Evolutionary conservation across 2,888 invertebrate species (phyloP).

Genomic region (Pachymerium ferrugineum): DNA sequence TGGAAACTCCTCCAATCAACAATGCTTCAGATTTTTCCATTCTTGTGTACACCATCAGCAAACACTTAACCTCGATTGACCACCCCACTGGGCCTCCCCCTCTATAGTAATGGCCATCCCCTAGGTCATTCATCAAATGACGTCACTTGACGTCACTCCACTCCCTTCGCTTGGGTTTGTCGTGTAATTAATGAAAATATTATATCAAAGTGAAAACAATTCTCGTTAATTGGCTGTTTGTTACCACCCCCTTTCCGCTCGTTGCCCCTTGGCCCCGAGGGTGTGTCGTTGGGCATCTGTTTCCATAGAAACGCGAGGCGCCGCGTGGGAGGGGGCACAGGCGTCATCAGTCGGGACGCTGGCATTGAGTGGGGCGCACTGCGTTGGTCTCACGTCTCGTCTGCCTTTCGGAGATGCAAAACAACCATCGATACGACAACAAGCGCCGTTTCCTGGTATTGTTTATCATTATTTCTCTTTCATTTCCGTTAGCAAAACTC

Average conservation of each 20-base stretch:
- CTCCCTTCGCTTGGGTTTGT: not conserved
- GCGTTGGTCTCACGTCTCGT: not conserved
- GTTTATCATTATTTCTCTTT: not conserved
- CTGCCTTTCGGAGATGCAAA: not conserved
- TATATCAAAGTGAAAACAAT: conserved; percentile 3
- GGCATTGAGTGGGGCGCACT: not conserved
- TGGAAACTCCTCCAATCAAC: too few relatives aligned
- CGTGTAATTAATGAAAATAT: conserved; percentile 9
- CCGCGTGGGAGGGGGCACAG: not conserved
- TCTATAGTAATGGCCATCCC: too few relatives aligned
- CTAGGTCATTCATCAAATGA: not conserved
- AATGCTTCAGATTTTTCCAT: too few relatives aligned
- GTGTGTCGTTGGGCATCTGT: not conserved
- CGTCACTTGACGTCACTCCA: not conserved
- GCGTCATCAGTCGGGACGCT: conserved; percentile 4
- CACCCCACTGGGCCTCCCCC: not conserved
- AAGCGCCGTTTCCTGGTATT: too few relatives aligned
- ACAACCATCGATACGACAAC: not conserved
- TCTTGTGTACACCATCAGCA: not conserved
- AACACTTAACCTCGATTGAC: not conserved
- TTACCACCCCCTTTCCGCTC: conserved; percentile 13
- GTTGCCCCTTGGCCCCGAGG: conserved; percentile 8
- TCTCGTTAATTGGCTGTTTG: conserved; percentile 8
- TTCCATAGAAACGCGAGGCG: conserved; percentile 1
- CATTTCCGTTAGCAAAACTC: too few relatives aligned